Conservation (phyloP, 2,797 vertebrate species). For the Acanthornis magna region DNA sequence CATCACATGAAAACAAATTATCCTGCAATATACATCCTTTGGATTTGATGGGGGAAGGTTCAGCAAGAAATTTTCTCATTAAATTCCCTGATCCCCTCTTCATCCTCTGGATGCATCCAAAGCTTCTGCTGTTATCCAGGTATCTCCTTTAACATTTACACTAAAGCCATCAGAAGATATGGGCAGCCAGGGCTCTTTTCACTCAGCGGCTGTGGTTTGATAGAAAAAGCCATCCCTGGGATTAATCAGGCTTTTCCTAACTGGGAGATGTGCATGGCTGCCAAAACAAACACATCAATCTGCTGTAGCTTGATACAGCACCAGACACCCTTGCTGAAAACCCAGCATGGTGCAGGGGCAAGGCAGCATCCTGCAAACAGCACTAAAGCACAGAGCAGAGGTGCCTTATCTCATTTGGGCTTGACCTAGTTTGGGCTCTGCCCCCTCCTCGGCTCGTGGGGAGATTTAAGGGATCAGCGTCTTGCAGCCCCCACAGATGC, state of each 20-base stretch:
- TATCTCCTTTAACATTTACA: neutral
- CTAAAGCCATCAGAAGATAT: neutral
- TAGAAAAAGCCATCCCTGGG: neutral
- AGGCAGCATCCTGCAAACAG: neutral
- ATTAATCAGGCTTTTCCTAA: neutral
- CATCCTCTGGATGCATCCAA: neutral
- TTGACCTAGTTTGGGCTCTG: neutral
- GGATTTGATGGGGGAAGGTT: neutral
- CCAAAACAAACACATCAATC: constrained; percentile 38
- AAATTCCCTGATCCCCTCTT: neutral
- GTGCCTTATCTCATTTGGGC: neutral
- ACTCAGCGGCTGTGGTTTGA: neutral
- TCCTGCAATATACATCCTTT: neutral
- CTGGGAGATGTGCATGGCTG: neutral
- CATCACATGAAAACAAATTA: neutral
- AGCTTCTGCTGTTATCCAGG: neutral
- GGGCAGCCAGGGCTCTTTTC: neutral
- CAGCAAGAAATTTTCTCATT: neutral
- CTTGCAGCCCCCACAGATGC: neutral
- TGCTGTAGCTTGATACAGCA: neutral
- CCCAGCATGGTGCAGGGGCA: neutral
- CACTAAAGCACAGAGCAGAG: neutral
- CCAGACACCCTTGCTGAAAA: neutral
- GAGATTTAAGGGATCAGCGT: neutral
- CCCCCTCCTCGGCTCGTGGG: neutral